Conservation (phyloP, 1,140 invertebrate genomes). For the Nymphalis io region DNA sequence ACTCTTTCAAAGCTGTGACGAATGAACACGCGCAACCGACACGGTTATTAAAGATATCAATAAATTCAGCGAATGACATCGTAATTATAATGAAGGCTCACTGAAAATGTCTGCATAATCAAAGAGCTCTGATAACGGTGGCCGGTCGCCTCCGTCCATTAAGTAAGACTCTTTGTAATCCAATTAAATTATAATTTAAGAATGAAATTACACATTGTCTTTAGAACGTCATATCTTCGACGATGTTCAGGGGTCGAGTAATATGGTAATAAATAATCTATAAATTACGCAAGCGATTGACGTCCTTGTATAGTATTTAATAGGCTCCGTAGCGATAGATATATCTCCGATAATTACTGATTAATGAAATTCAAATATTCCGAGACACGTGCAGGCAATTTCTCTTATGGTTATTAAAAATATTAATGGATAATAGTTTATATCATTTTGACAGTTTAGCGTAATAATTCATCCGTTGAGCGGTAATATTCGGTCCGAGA, state of each 20-base stretch:
- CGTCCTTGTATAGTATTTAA: background rate
- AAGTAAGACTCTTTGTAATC: conserved; percentile 55
- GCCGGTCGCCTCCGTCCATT: conserved; percentile 54
- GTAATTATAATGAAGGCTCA: conserved; percentile 63
- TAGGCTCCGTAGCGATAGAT: background rate
- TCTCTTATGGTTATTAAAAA: conserved; percentile 28
- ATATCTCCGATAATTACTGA: conserved; percentile 15
- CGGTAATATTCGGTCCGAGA: conserved; percentile 16
- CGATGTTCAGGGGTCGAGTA: conserved; percentile 12
- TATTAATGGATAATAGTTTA: conserved; percentile 22
- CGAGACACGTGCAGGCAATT: conserved; percentile 23
- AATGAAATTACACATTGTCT: conserved; percentile 49
- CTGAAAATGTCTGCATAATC: conserved; percentile 57
- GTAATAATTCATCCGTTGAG: conserved; percentile 21
- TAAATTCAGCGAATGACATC: conserved; percentile 66
- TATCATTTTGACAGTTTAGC: conserved; percentile 18
- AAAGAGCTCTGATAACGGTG: conserved; percentile 48
- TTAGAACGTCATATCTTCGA: conserved; percentile 36
- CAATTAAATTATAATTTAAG: conserved; percentile 60
- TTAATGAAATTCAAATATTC: conserved; percentile 28
- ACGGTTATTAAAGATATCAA: conserved; percentile 65
- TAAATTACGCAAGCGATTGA: conserved; percentile 4
- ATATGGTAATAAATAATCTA: conserved; percentile 19
- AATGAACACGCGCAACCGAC: conserved; percentile 54
- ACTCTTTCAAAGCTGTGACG: conserved; percentile 36